Conservation (phyloP, 2,113 vertebrate species). For the Neomonachus schauinslandi region DNA sequence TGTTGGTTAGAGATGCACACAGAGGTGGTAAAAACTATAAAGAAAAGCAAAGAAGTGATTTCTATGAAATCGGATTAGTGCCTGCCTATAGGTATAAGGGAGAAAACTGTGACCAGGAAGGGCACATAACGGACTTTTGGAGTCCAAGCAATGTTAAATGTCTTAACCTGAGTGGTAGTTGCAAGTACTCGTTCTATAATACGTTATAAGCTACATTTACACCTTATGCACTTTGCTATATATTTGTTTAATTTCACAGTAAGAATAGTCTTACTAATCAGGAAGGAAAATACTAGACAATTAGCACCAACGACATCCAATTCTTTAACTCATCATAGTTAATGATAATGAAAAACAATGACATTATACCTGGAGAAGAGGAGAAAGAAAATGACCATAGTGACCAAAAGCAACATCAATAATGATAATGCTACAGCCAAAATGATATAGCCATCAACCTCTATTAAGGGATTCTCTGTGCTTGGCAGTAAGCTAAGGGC, state of each 20-base stretch:
- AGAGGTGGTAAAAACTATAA: neutral
- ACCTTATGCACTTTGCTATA: neutral
- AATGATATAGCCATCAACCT: neutral
- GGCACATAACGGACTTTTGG: neutral
- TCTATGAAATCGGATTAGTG: neutral
- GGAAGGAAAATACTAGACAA: neutral
- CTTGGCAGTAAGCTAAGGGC: neutral
- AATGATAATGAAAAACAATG: neutral
- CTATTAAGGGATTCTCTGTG: neutral
- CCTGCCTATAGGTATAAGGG: neutral
- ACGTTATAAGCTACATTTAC: neutral
- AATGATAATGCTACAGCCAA: neutral
- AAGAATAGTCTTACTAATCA: conserved; percentile 1
- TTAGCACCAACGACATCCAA: neutral
- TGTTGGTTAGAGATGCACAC: neutral
- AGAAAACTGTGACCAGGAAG: neutral
- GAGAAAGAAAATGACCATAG: neutral
- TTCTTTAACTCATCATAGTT: neutral
- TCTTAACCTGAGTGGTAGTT: neutral
- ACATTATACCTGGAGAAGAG: neutral
- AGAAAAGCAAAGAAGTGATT: neutral
- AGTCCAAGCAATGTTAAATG: neutral
- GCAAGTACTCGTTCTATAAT: neutral
- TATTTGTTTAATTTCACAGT: neutral
- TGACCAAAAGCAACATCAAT: neutral